phyloP scores from a whole-genome alignment of 2,113 vertebrate genomes.

The Oncorhynchus gorbuscha region DNA sequence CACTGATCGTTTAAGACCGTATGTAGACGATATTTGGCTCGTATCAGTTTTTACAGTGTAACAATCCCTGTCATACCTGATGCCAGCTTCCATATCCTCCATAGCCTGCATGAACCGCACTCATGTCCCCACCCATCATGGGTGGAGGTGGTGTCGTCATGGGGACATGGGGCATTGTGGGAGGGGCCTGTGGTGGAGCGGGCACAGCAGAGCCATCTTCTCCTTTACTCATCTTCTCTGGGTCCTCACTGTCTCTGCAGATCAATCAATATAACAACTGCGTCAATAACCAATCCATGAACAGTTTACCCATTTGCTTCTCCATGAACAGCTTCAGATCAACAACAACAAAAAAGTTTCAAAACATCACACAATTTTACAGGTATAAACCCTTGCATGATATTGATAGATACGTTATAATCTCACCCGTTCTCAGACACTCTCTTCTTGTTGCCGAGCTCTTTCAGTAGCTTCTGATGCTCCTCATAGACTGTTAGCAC shows the following conservation, averaged over 20 bases:
- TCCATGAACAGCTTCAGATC: too few species aligned
- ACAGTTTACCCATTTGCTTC: background rate
- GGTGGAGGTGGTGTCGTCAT: constrained; percentile 68
- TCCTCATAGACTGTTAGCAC: constrained; percentile 78
- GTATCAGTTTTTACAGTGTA: too few species aligned
- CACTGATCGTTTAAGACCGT: too few species aligned
- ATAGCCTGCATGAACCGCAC: constrained; percentile 47
- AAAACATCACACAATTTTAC: background rate
- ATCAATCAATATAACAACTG: background rate
- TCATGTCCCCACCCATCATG: constrained; percentile 65
- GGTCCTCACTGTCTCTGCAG: constrained; percentile 66
- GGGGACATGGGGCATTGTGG: constrained; percentile 46
- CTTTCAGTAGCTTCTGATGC: constrained; percentile 81
- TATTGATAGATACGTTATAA: background rate
- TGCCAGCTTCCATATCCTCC: constrained; percentile 77
- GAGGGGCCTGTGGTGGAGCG: constrained; percentile 15
- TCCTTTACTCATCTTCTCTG: constrained; percentile 69
- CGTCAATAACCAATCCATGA: background rate
- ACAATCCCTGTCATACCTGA: constrained; percentile 63
- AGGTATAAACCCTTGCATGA: background rate
- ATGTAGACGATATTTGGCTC: background rate
- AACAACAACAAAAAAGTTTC: background rate
- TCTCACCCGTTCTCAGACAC: constrained; percentile 64
- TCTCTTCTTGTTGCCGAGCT: constrained; percentile 73
- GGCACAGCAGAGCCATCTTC: constrained; percentile 59